phyloP scores from a whole-genome alignment of 53 echinoderm and acorn worm genomes.

The Hippasteria phrygiana region DNA sequence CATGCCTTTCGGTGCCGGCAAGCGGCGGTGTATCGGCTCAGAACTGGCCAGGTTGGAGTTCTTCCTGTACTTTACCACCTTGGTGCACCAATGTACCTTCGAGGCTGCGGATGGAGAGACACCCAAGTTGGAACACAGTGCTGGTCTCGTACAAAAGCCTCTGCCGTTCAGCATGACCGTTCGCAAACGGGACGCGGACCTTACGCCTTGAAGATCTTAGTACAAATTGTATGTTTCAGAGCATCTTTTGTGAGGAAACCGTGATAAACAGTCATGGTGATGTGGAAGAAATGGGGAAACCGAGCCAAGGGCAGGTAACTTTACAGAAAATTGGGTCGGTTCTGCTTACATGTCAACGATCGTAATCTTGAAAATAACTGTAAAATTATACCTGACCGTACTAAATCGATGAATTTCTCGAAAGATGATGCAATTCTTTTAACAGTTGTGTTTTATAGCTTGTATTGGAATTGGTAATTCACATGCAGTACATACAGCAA shows the following conservation, averaged over 20 bases:
- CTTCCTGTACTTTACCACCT: conserved; percentile 71
- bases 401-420: no score
- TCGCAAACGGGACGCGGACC: conserved; percentile 39
- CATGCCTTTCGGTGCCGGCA: conserved; percentile 72
- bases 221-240: neutral
- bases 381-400: no score
- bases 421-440: no score
- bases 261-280: neutral
- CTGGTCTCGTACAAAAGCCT: conserved; percentile 58
- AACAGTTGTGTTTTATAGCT: no score
- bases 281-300: neutral
- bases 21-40: conserved; percentile 75
- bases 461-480: no score
- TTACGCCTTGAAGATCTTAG: conserved; percentile 17
- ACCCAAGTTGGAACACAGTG: conserved; percentile 37
- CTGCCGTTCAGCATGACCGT: conserved; percentile 52
- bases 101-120: conserved; percentile 45
- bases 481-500: no score
- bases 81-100: conserved; percentile 77
- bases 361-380: neutral
- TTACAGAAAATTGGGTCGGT: neutral
- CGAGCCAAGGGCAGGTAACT: neutral
- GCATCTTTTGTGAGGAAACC: neutral
- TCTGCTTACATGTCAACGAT: neutral
- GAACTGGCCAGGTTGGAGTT: conserved; percentile 74